Percentiles rank a stretch among this genome's conserved stretches.
These are phyloP conservation scores for Sitta europaea DNA, from an alignment of 2,113 vertebrate species.

Conservation along the genomic window DNA sequence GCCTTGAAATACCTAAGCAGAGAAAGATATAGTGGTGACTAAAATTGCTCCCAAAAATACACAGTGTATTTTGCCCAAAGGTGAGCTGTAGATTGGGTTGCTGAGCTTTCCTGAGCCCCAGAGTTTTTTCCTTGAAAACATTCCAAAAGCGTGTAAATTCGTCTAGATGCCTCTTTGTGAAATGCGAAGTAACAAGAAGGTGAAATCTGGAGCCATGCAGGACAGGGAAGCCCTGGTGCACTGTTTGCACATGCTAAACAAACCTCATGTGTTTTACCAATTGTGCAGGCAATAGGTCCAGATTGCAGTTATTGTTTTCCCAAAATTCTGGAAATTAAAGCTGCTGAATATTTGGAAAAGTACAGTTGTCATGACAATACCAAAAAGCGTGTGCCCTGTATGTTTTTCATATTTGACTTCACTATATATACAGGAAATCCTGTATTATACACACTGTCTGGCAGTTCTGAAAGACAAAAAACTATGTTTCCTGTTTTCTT, in stretches of 20 bases:
- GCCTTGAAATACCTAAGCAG: background rate
- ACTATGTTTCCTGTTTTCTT: background rate
- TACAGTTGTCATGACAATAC: background rate
- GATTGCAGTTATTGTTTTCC: background rate
- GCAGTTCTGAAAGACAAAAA: background rate
- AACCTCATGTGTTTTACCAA: background rate
- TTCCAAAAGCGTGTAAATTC: background rate
- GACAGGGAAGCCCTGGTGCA: background rate
- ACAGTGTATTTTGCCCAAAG: background rate
- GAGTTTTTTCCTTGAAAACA: background rate
- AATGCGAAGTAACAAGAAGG: background rate
- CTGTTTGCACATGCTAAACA: background rate
- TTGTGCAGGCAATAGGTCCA: background rate
- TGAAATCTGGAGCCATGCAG: background rate
- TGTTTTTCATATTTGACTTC: background rate
- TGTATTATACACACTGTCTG: background rate
- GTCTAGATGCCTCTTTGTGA: background rate
- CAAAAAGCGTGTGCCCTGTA: background rate
- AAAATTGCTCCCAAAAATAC: background rate
- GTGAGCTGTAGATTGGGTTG: background rate
- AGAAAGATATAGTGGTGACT: background rate
- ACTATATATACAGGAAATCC: slow-evolving; percentile 7
- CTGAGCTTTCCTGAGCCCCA: background rate
- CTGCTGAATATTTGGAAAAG: background rate
- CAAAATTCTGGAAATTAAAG: background rate